Evolutionary conservation across 2,797 vertebrate genomes (phyloP).

Genomic region (Myioborus miniatus): DNA sequence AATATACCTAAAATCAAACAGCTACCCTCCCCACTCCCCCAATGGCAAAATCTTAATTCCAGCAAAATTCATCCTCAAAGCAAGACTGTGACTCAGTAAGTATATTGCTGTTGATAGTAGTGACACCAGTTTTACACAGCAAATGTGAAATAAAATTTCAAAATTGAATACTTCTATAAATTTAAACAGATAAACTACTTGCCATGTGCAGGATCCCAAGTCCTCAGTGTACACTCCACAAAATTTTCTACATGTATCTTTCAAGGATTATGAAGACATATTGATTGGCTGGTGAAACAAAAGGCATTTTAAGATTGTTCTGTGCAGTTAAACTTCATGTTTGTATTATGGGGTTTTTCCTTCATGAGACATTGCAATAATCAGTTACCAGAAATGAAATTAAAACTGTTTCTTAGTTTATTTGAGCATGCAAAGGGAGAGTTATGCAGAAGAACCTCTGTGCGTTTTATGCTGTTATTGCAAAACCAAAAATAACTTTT

Average conservation of each 20-base stretch:
- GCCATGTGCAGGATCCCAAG: not conserved
- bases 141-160: not conserved
- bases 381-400: not conserved
- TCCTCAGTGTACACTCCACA: not conserved
- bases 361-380: not conserved
- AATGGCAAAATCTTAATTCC: not conserved
- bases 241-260: not conserved
- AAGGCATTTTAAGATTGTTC: not conserved
- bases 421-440: not conserved
- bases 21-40: rapidly evolving
- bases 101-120: not conserved
- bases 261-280: rapidly evolving
- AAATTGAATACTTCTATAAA: not conserved
- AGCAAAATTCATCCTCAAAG: not conserved
- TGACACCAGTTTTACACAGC: not conserved
- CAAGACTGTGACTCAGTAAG: not conserved
- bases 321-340: not conserved
- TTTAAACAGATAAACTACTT: not conserved
- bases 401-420: not conserved
- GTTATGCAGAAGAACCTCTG: not conserved
- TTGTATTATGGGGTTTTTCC: rapidly evolving
- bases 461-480: not conserved
- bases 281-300: not conserved
- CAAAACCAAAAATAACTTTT: not conserved
- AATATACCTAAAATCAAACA: not conserved